Evolutionary conservation across 2,797 vertebrate species (phyloP).

Genomic region (Lophotriccus pileatus): DNA sequence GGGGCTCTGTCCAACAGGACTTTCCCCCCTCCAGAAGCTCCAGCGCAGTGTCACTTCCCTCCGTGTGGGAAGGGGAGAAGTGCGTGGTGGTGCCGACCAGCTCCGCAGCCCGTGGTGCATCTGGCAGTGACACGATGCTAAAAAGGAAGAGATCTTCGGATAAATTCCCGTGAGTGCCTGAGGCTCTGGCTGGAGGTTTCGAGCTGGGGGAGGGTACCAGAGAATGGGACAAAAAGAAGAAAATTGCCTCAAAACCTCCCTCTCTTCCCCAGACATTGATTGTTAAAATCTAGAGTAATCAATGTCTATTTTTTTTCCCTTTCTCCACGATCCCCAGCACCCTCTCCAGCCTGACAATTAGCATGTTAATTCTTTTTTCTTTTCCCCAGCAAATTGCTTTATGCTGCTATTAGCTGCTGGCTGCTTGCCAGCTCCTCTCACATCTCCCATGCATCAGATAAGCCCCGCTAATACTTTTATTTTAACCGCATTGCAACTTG

Average conservation of each 20-base stretch:
- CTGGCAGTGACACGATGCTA: slow-evolving; percentile 7
- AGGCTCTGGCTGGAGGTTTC: background rate
- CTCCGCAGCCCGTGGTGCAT: slow-evolving; percentile 19
- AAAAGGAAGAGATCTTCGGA: background rate
- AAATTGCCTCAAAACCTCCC: background rate
- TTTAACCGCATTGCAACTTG: background rate
- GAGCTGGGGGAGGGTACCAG: background rate
- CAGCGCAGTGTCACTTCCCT: background rate
- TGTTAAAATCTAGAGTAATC: background rate
- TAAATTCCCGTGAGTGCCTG: slow-evolving; percentile 10
- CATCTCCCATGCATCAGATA: slow-evolving; percentile 2
- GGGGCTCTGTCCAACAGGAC: background rate
- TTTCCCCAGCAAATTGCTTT: slow-evolving; percentile 46
- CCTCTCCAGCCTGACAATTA: slow-evolving; percentile 64
- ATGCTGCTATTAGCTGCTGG: slow-evolving; percentile 63
- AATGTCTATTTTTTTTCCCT: background rate
- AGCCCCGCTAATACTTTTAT: background rate
- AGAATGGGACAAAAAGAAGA: background rate
- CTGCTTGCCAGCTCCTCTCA: slow-evolving; percentile 35
- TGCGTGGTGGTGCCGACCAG: slow-evolving; percentile 46
- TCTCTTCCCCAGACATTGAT: background rate
- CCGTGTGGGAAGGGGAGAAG: slow-evolving; percentile 24
- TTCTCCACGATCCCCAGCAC: background rate
- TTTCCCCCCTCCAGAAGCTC: background rate
- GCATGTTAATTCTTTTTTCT: slow-evolving; percentile 57